phyloP scores from a whole-genome alignment of 2,888 invertebrate genomes.

The Hedya salicella region DNA sequence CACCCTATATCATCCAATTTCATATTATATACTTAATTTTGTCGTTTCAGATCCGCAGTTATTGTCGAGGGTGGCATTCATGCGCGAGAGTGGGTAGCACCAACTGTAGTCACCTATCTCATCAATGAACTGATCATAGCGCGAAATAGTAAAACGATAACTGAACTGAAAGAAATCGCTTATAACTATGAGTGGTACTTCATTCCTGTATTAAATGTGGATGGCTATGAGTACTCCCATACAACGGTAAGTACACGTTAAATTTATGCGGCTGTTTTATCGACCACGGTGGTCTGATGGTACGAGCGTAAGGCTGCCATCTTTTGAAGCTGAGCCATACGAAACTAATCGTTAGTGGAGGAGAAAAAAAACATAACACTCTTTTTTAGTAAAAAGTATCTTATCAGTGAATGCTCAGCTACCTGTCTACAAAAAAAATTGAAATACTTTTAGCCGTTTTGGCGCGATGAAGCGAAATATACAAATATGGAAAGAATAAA shows the following conservation, averaged over 20 bases:
- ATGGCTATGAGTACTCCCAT: conserved; percentile 86
- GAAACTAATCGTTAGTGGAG: too few species aligned
- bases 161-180: conserved; percentile 69
- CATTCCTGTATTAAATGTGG: conserved; percentile 89
- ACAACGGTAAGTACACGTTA: conserved; percentile 32
- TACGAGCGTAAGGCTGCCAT: too few species aligned
- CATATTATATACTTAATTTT: neutral
- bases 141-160: conserved; percentile 62
- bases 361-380: too few species aligned
- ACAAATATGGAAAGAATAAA: too few species aligned
- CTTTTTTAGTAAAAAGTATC: too few species aligned
- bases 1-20: too few species aligned
- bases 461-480: too few species aligned
- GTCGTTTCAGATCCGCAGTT: conserved; percentile 69
- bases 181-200: conserved; percentile 87
- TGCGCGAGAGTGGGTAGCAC: conserved; percentile 90
- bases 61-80: conserved; percentile 87
- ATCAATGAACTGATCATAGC: conserved; percentile 78
- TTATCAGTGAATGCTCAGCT: too few species aligned
- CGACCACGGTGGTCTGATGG: too few species aligned
- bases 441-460: too few species aligned
- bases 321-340: too few species aligned
- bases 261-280: neutral
- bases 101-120: conserved; percentile 86
- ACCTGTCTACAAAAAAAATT: too few species aligned